Evolutionary conservation across 2,888 invertebrate genomes (phyloP).

Genomic region (Drosophila maculinotata): DNA sequence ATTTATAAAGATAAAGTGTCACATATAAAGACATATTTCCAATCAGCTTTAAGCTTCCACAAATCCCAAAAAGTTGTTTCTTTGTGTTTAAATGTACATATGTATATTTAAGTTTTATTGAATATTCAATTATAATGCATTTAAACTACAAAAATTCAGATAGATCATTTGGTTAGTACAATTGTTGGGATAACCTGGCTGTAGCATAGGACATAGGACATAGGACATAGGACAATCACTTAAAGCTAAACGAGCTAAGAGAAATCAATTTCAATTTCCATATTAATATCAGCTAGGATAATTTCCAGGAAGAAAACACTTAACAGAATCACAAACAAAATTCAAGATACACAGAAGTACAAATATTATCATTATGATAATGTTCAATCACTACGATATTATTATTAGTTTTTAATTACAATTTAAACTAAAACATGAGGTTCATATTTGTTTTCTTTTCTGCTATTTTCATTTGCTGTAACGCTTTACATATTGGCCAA

Average conservation of each 20-base stretch:
- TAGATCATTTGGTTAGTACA: slow-evolving; percentile 49
- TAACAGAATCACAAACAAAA: slow-evolving; percentile 70
- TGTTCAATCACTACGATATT: slow-evolving; percentile 14
- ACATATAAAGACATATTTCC: neutral
- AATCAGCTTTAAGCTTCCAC: too few relatives aligned
- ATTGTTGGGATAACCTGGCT: slow-evolving; percentile 46
- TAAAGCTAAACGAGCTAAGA: slow-evolving; percentile 54
- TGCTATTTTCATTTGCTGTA: slow-evolving; percentile 21
- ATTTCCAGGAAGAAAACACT: slow-evolving; percentile 28
- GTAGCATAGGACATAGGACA: slow-evolving; percentile 37
- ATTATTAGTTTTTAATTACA: slow-evolving; percentile 55
- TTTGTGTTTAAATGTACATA: slow-evolving; percentile 36
- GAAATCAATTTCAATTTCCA: slow-evolving; percentile 46
- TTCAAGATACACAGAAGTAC: slow-evolving; percentile 33
- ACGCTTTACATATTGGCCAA: slow-evolving; percentile 42
- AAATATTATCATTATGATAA: slow-evolving; percentile 31
- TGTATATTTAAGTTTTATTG: slow-evolving; percentile 30
- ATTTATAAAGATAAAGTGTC: neutral
- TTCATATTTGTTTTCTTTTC: slow-evolving; percentile 25
- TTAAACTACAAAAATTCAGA: slow-evolving; percentile 61
- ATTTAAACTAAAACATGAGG: slow-evolving; percentile 76
- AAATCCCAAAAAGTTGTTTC: too few relatives aligned
- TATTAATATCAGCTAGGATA: slow-evolving; percentile 32
- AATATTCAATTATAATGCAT: slow-evolving; percentile 49
- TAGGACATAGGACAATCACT: slow-evolving; percentile 48